Evolutionary conservation across 2,888 invertebrate species (phyloP).

Genomic region (Toxonevra muliebris): DNA sequence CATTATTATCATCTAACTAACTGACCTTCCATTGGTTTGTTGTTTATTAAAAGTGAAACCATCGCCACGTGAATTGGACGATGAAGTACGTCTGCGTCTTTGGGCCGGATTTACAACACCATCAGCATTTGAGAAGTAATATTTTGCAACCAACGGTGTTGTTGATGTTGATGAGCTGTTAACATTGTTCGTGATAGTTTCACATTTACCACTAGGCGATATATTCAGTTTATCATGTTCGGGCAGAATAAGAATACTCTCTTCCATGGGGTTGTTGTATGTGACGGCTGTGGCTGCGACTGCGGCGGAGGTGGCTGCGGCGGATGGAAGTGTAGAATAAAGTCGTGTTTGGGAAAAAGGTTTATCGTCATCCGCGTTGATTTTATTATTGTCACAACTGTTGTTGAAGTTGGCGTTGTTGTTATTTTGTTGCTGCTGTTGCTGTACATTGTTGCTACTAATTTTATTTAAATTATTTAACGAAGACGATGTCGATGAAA

Average conservation of each 20-base stretch:
- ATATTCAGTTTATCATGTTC: constrained; percentile 58
- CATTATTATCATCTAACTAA: background rate
- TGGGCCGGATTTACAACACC: background rate
- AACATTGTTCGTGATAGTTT: constrained; percentile 45
- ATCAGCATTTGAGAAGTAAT: constrained; percentile 15
- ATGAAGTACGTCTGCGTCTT: constrained; percentile 54
- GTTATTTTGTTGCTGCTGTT: constrained; percentile 16
- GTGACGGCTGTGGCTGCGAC: constrained; percentile 5
- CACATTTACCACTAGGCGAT: constrained; percentile 53
- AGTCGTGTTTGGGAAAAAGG: background rate
- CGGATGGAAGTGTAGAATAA: background rate
- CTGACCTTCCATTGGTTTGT: constrained; percentile 53
- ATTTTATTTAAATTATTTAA: constrained; percentile 22
- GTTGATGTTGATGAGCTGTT: constrained; percentile 32
- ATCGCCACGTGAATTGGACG: constrained; percentile 57
- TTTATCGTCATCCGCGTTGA: constrained; percentile 14
- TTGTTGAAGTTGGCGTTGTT: constrained; percentile 37
- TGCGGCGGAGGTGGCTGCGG: background rate
- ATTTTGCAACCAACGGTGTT: constrained; percentile 11
- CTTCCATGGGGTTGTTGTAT: constrained; percentile 49
- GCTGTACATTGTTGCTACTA: constrained; percentile 20
- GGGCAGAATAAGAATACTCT: constrained; percentile 58
- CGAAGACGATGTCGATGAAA: constrained; percentile 27
- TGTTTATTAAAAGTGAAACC: constrained; percentile 44
- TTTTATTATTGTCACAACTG: constrained; percentile 36